A percentile compares a stretch with the other conserved stretches of the same genome.
These are phyloP conservation scores for Paragorgia papillata DNA, from an alignment of 92 coral and sea anemone genomes.

Conservation along the genomic window DNA sequence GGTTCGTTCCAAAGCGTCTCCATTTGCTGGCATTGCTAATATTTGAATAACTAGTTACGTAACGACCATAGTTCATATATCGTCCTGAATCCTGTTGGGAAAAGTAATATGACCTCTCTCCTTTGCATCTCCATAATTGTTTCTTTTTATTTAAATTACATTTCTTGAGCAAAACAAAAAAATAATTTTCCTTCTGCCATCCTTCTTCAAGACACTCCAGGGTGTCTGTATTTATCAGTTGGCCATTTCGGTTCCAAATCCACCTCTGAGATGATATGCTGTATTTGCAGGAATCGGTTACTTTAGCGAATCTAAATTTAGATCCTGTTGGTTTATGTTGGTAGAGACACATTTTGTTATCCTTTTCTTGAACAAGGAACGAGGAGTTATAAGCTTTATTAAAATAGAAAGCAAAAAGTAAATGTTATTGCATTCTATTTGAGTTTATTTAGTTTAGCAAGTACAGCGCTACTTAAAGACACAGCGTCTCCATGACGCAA, in stretches of 20 bases:
- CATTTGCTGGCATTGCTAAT: background rate
- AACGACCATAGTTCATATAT: background rate
- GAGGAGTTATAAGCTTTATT: constrained; percentile 18
- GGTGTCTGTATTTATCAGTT: constrained; percentile 15
- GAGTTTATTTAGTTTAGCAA: too few relatives aligned
- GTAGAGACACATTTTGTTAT: background rate
- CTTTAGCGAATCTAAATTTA: background rate
- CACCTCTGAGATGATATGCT: constrained; percentile 1
- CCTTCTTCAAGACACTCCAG: constrained; percentile 16
- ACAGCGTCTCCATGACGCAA: too few relatives aligned
- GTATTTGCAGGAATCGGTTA: background rate
- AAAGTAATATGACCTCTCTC: background rate
- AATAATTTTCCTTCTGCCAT: background rate
- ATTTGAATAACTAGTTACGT: background rate
- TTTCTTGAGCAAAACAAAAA: background rate
- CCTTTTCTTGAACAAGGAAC: constrained; percentile 20
- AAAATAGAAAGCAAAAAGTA: too few relatives aligned
- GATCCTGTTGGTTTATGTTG: background rate
- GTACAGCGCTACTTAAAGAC: too few relatives aligned
- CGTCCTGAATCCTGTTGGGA: background rate
- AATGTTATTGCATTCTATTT: too few relatives aligned
- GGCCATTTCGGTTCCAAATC: constrained; percentile 9
- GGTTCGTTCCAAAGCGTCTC: background rate
- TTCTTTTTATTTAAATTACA: background rate
- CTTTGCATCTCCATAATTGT: constrained; percentile 8